These are phyloP conservation scores for Apis laboriosa DNA, from an alignment of 1,140 invertebrate species.

Conservation along the genomic window DNA sequence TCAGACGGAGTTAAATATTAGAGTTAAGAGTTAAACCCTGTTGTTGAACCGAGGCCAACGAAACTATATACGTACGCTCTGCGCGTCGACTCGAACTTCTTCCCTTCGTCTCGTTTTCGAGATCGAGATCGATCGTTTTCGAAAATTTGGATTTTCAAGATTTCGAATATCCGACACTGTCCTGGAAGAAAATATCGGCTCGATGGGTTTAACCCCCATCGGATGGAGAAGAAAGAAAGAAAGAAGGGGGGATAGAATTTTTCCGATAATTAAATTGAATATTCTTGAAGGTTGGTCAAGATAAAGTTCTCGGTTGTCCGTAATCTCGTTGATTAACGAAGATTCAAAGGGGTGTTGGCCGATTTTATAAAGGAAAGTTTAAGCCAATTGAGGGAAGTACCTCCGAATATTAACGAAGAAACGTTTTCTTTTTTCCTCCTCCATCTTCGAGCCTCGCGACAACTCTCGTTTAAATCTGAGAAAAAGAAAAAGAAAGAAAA, in stretches of 20 bases:
- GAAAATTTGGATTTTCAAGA: background rate
- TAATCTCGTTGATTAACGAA: slow-evolving; percentile 36
- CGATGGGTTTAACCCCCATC: background rate
- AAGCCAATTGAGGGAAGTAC: background rate
- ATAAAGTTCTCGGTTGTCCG: slow-evolving; percentile 44
- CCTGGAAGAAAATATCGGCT: background rate
- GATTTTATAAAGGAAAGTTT: slow-evolving; percentile 35
- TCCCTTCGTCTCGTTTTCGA: background rate
- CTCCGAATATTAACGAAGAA: background rate
- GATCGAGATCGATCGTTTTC: slow-evolving; percentile 5
- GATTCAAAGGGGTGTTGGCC: background rate
- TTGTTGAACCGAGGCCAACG: slow-evolving; percentile 54
- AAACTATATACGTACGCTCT: slow-evolving; percentile 31
- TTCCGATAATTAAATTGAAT: slow-evolving; percentile 15
- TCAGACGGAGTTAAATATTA: slow-evolving; percentile 65
- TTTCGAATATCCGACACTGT: no score
- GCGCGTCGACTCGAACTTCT: slow-evolving; percentile 33
- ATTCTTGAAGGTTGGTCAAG: slow-evolving; percentile 6
- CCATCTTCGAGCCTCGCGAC: no score
- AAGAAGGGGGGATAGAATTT: background rate
- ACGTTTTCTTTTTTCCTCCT: background rate
- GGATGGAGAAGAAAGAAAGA: background rate
- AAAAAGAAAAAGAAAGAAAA: no score
- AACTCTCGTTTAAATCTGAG: no score
- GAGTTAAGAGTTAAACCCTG: slow-evolving; percentile 66